phyloP scores from a whole-genome alignment of 2,888 invertebrate species.

The Cremastinae sp. region DNA sequence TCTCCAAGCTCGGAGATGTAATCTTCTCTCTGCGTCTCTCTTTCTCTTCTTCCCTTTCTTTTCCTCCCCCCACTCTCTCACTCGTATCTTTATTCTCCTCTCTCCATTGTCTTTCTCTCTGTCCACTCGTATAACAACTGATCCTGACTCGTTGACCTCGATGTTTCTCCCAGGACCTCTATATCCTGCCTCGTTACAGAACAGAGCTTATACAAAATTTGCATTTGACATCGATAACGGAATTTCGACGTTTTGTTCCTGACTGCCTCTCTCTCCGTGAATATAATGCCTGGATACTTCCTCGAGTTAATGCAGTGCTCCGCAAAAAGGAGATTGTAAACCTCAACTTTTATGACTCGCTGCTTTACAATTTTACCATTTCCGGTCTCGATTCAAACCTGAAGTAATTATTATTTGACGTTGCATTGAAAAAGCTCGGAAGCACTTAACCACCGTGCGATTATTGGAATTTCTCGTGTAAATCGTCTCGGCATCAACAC shows the following conservation, averaged over 20 bases:
- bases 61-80: no score
- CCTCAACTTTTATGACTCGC: not conserved
- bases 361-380: not conserved
- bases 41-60: not conserved
- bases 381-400: no score
- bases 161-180: conserved; percentile 37
- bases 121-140: conserved; percentile 38
- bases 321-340: not conserved
- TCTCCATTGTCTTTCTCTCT: not conserved
- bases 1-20: conserved; percentile 41
- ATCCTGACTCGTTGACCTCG: conserved; percentile 50
- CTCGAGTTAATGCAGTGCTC: not conserved
- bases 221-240: conserved; percentile 43
- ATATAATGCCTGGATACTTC: not conserved
- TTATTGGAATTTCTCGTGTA: conserved; percentile 7
- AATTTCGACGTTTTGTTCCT: conserved; percentile 12
- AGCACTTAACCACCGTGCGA: no score
- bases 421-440: no score
- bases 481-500: no score
- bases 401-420: no score
- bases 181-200: not conserved
- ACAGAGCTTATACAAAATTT: conserved; percentile 48
- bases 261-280: not conserved
- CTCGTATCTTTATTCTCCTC: not conserved
- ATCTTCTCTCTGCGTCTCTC: conserved; percentile 38